Evolutionary conservation across 2,797 vertebrate genomes (phyloP), one percentile per base, ranked within the genome.

Genomic region (Botia almorhae): DNA sequence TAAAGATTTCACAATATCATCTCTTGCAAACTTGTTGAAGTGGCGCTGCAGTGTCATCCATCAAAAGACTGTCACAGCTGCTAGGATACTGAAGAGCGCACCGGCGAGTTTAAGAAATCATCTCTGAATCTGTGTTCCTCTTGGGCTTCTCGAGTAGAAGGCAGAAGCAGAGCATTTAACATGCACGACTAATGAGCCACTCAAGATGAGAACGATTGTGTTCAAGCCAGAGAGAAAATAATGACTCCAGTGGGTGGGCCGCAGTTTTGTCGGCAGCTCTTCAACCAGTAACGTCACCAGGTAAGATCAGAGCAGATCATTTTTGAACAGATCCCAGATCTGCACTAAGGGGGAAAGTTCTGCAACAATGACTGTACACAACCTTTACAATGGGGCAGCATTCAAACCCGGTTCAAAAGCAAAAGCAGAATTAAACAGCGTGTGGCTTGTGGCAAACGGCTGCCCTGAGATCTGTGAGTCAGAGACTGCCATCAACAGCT

Each of bases 401-500:
- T 71, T 78, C 81, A 75, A 65, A 21, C 51, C 4, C 16, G 14
- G 29, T 72, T 80, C 65, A 56, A 83, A 39, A 75, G 73, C 14
- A 68, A 75, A 79, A 78, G 77, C 36, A 78, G 43, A 60, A 82
- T 46, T 60, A 69, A 84, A 53, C 69, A 33, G 51, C 50, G 69
- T 83, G 60, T 81, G 46, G 76, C 78, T 78, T 86, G 81, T 80
- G 75, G 71, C 67, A 73, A 65, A 72, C 48, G 33, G 76, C 65
- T 71, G 53, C 70, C 39, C 50, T 74, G 33, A 53, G 69, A 68
- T 50, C 75, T 84, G 58, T 50, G 56, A 74, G 79, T 61, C 58
- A 73, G 70, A 76, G 73, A 74, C 64, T 70, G 69, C 51, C 80
- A 82, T 84, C 75, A 85, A 86, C 89, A 83, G 63, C 21, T 76